Percentiles rank a stretch among this genome's conserved stretches.
These are phyloP conservation scores for Drosophila emarginata DNA, from an alignment of 2,888 invertebrate genomes.

Conservation along the genomic window DNA sequence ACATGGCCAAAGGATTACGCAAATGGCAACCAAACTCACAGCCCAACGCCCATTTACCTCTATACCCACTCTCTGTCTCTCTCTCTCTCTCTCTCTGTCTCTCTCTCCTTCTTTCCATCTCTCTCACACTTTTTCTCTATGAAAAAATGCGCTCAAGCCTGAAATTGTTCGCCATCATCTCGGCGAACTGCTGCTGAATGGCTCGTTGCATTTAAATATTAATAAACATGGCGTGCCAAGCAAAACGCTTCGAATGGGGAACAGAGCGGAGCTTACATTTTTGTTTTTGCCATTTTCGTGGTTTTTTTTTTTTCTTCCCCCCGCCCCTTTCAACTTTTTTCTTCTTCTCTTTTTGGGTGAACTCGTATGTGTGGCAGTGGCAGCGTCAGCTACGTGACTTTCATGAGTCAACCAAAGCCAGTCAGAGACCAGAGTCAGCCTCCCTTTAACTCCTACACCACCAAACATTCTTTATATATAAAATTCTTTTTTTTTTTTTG, in stretches of 20 bases:
- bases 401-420: constrained; percentile 61
- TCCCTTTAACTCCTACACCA: constrained; percentile 21
- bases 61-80: too few species aligned
- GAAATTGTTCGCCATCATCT: constrained; percentile 63
- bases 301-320: constrained; percentile 16
- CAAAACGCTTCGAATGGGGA: constrained; percentile 65
- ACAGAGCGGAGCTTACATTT: constrained; percentile 27
- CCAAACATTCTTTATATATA: constrained; percentile 23
- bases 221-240: constrained; percentile 76
- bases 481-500: background rate
- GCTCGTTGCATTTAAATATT: constrained; percentile 78
- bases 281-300: background rate
- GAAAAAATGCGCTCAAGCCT: constrained; percentile 60
- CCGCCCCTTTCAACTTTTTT: too few species aligned
- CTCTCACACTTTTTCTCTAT: too few species aligned
- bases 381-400: constrained; percentile 58
- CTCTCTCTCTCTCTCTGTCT: too few species aligned
- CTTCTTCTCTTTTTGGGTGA: constrained; percentile 19
- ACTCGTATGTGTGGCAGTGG: constrained; percentile 8
- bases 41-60: background rate
- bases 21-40: constrained; percentile 41
- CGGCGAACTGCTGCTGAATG: constrained; percentile 45
- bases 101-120: background rate
- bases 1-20: constrained; percentile 66
- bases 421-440: constrained; percentile 26